Base-by-base conservation (phyloP, 1,140 invertebrate species). In the Druon quercuslanigerum region DNA sequence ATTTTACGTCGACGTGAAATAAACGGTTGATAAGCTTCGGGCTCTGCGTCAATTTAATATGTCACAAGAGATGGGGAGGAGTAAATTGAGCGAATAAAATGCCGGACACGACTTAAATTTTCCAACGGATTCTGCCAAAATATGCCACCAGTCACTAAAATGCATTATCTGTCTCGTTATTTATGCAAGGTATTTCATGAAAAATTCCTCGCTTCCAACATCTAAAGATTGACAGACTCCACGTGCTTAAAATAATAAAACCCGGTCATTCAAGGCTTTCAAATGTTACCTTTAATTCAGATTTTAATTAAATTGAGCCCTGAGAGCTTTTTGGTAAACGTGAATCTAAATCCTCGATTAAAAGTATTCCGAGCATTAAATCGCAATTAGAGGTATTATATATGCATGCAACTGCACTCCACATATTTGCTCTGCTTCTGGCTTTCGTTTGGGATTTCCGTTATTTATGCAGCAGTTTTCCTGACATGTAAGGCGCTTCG, bases 41-140 rank as follows among this genome's bases (percentile, higher is more conserved):
- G 14, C 33, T 66, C 25, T 66, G 46, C 25, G 60, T 66, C 60
- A 46, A n/a, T 66, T 66, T 66, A 66, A 66, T 66, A 66, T 66
- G 60, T 66, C 60, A 66, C 60, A n/a, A 16, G 33, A 40, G 25
- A 33, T 46, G 40, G 60, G 25, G 33, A 46, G 25, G 25, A 33
- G 33, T 66, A 66, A 66, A 66, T 66, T 66, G 60, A 66, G 14
- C n/a, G 60, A 66, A 40, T 66, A 66, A 66, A 66, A 66, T 66
- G 33, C 60, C 7, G 14, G 60, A 66, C 57, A 66, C 33, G 12
- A 40, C 25, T 66, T 66, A 66, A 66, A 66, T 66, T 66, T 40
- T 66, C 33, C 60, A 66, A 46, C 14, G 16, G 4, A 16, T 14
- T 33, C 33, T 33, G n/a, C 4, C 20, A 16, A 46, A 66, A 66